Evolutionary conservation across 1,140 invertebrate genomes (phyloP).

Genomic region (Harlomillsia oculata): DNA sequence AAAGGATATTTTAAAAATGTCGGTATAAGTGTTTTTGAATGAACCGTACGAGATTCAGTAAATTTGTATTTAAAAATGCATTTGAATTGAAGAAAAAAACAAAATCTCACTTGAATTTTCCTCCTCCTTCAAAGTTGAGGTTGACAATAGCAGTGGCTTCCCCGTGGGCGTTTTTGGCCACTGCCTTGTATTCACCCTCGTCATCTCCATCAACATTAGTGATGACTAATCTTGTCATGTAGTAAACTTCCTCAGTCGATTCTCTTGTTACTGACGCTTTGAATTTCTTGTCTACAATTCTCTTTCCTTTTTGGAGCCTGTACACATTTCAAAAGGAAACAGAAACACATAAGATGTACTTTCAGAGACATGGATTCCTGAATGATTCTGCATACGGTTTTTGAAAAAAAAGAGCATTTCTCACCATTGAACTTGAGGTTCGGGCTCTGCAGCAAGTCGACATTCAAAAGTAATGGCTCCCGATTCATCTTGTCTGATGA

Average conservation of each 20-base stretch:
- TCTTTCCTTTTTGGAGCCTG: slow-evolving; percentile 75
- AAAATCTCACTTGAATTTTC: slow-evolving; percentile 65
- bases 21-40: too few species aligned
- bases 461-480: slow-evolving; percentile 89
- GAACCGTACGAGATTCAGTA: too few species aligned
- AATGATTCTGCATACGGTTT: not conserved
- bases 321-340: too few species aligned
- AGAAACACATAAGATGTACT: too few species aligned
- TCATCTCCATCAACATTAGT: slow-evolving; percentile 69
- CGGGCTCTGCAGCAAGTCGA: slow-evolving; percentile 86
- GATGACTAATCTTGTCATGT: slow-evolving; percentile 76
- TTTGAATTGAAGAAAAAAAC: too few species aligned
- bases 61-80: too few species aligned
- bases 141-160: slow-evolving; percentile 89
- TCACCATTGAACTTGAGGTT: slow-evolving; percentile 84
- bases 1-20: too few species aligned
- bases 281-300: slow-evolving; percentile 65
- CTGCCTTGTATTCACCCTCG: slow-evolving; percentile 84
- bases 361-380: not conserved
- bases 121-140: slow-evolving; percentile 61
- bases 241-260: slow-evolving; percentile 77
- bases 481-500: slow-evolving; percentile 89
- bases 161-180: slow-evolving; percentile 83
- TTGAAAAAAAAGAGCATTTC: slow-evolving; percentile 34
- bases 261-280: slow-evolving; percentile 58